Evolutionary conservation across 2,888 invertebrate species (phyloP), one percentile per base, ranked within the genome.

Genomic region (Habroteleia sp.): DNA sequence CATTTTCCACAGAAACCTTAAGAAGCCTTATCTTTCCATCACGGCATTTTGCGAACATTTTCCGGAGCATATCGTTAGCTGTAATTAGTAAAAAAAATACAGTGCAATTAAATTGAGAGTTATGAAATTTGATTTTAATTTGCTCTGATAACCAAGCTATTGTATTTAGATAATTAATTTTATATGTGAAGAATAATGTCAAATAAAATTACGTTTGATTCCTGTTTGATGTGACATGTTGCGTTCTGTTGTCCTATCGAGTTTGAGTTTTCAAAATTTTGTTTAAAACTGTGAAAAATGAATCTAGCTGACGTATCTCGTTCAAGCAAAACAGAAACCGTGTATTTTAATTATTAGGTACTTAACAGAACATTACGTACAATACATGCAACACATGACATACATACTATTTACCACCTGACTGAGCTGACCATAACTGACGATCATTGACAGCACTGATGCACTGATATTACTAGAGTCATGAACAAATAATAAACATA

Each of bases 181-280:
- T 13, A 6, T 13, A 13, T 13, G 11, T 1, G 1, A 37, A 16
- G 1, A 13, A 27, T 25, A 10, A 42, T 8, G 25, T 31, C 8
- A n/a, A 37, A 25, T 35, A 14, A 44, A 69, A 74, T 80, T 90
- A 95, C 96, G 95, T 92, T 93, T 94, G 80, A 96, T 96, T 87
- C 96, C 96, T 8, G 96, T 96, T 91, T 96, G 96, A 88, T 96
- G 96, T 85, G 96, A 96, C 96, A 96, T 96, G 83, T 90, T 76
- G 7, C 5, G 2, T 37, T 25, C 1, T n/a, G 6, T 10, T n/a
- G n/a, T 13, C 6, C 4, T n/a, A 17, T 29, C 8, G 8, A 13
- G 31, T 33, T 20, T 10, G 17, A 14, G 20, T n/a, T 37, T 62
- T 35, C 39, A 27, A 25, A 13, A 58, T 58, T 52, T 60, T 60